Evolutionary conservation across 1,140 invertebrate species (phyloP), one percentile per base, ranked within the genome.

Genomic region (Rhopalosiphum maidis): DNA sequence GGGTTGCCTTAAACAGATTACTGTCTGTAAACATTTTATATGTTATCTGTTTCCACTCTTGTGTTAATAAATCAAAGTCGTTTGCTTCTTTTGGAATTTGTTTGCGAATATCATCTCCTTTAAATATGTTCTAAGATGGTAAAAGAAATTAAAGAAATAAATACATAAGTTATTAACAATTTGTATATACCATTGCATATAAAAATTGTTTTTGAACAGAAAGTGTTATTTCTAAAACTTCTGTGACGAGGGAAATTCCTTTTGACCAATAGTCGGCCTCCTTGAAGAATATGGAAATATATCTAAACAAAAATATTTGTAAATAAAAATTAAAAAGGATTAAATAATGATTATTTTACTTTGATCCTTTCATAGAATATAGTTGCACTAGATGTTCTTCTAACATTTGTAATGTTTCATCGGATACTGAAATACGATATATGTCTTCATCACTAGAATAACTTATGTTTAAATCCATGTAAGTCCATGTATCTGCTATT

Each of bases 41-140:
- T n/a, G 98, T 98, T 60, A 98, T 97, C 93, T 96, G 96, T 93
- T 96, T 97, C 97, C 97, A 98, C 86, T 96, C 96, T 77, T 95
- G 95, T 46, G 97, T 97, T 18, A 98, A 95, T 87, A 95, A 95
- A 95, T 97, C 96, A 95, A 98, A 98, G 94, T 97, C 96, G 94
- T 96, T 96, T 3, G 97, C 96, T 95, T 98, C 98, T 91, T 96
- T 96, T 1, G 98, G 98, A 77, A 98, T 95, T 95, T 98, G 97
- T 94, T 97, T 97, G 94, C 97, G 96, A 93, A 98, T 98, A 95
- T 98, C 97, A 95, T 98, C 97, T 5, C 97, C 97, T 94, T 95
- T 96, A 95, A 98, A 98, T 94, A 98, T 98, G 95, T 97, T 98
- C 96, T 93, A 86, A 22, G 25, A 83, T 55, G 41, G 21, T 85